These are phyloP conservation scores for Cyanoliseus patagonus DNA, from an alignment of 2,113 vertebrate genomes.

Conservation along the genomic window DNA sequence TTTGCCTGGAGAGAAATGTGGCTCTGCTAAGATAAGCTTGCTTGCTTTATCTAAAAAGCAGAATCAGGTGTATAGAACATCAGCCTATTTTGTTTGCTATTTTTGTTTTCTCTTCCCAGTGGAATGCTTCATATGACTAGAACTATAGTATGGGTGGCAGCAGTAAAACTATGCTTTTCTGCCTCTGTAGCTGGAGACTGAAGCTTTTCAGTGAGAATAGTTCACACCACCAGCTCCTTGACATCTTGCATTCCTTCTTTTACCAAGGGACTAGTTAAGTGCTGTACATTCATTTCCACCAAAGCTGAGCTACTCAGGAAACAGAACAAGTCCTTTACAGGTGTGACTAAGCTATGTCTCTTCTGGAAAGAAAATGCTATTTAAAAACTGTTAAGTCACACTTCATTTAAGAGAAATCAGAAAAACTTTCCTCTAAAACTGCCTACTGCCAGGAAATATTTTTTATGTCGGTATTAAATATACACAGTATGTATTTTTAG, in stretches of 20 bases:
- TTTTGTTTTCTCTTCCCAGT: neutral
- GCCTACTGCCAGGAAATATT: neutral
- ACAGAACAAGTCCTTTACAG: neutral
- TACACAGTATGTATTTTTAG: neutral
- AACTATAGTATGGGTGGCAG: neutral
- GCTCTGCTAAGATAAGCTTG: neutral
- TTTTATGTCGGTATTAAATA: neutral
- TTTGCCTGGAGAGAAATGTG: neutral
- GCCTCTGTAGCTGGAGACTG: neutral
- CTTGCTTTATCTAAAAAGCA: neutral
- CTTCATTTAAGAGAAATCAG: neutral
- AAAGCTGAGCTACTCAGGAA: neutral
- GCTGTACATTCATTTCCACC: neutral
- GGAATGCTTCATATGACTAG: neutral
- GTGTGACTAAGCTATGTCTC: neutral
- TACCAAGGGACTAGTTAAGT: neutral
- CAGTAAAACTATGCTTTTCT: neutral
- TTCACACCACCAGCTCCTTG: neutral
- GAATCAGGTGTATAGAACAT: neutral
- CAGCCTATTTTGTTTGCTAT: neutral
- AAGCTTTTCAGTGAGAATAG: neutral
- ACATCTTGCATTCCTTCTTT: neutral
- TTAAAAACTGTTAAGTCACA: constrained; percentile 1
- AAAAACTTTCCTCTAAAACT: neutral
- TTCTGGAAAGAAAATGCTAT: neutral